A percentile compares a stretch with the other conserved stretches of the same genome.
These are phyloP conservation scores for Pangasius krempfi DNA, from an alignment of 2,797 vertebrate species.

Conservation along the genomic window DNA sequence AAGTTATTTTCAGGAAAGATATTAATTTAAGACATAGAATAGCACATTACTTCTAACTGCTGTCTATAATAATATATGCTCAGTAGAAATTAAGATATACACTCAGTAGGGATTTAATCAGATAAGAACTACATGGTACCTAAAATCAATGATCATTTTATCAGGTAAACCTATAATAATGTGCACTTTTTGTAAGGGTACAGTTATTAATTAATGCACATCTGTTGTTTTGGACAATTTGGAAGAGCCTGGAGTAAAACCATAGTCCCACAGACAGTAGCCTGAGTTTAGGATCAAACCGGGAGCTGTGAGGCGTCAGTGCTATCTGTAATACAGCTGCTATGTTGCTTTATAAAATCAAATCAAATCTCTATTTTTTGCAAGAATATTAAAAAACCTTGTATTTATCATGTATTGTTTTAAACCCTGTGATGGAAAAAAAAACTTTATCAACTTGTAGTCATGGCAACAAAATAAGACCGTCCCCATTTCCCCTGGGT, in stretches of 20 bases:
- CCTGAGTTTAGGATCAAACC: not conserved
- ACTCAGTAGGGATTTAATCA: not conserved
- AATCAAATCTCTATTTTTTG: not conserved
- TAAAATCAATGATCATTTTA: not conserved
- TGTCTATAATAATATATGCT: not conserved
- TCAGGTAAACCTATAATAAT: not conserved
- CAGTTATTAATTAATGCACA: not conserved
- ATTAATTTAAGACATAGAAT: not conserved
- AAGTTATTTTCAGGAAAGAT: not conserved
- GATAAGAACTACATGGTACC: not conserved
- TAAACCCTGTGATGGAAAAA: not conserved
- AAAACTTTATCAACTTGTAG: not conserved
- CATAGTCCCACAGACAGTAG: not conserved
- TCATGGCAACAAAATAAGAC: not conserved
- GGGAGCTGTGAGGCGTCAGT: not conserved
- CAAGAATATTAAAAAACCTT: not conserved
- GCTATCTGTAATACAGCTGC: not conserved
- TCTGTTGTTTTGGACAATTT: not conserved
- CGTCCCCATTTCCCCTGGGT: not conserved
- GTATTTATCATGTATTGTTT: not conserved
- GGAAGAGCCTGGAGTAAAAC: not conserved
- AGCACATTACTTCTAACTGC: not conserved
- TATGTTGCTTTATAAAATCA: not conserved
- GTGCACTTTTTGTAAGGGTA: not conserved
- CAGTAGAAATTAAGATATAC: not conserved